Base-by-base conservation (phyloP, 2,888 invertebrate species). In the Ptilodon capucinus region DNA sequence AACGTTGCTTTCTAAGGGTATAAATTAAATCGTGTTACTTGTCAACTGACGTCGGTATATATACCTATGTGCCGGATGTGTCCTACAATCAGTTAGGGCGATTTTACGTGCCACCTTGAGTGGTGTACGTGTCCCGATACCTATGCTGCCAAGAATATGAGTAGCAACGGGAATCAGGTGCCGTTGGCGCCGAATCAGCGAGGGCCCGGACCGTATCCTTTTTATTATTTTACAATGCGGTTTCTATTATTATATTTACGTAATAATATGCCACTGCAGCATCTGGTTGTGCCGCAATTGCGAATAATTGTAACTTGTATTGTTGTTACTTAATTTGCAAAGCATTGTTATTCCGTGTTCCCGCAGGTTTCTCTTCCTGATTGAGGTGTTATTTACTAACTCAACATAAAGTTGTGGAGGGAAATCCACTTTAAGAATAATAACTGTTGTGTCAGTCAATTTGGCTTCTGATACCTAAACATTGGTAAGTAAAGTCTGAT, bases 131-230 rank as follows among this genome's bases (percentile, higher is more conserved):
- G 88, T 90, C 86, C 82, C 78, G 84, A 92, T 81, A 92, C 91
- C 92, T 92, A 91, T 91, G 92, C 91, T 89, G 89, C 88, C 85
- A 85, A 91, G 84, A 88, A 78, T 84, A 93, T 93, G 93, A 93
- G 93, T 88, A 92, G 92, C 84, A 93, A 93, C 89, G 93, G 92
- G 86, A 93, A 93, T 86, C 93, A 92, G 91, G 91, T 92, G 91
- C 92, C 93, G 81, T 81, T 92, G 83, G 92, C 92, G 83, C 92
- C 92, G 78, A 90, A 83, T 91, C 92, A 87, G 79, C 92, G 90
- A 83, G 92, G 86, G 70, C 90, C 88, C 81, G 92, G 86, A 82
- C 77, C 91, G 92, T 93, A 93, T 93, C 92, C 92, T 93, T 93
- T 92, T 86, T 48, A 58, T n/a, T n/a, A 68, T 64, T 60, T 60